Percentiles rank a stretch among this genome's conserved stretches.
Evolutionary conservation across 2,797 vertebrate genomes (phyloP).

Genomic region (Premnoplex brunnescens): DNA sequence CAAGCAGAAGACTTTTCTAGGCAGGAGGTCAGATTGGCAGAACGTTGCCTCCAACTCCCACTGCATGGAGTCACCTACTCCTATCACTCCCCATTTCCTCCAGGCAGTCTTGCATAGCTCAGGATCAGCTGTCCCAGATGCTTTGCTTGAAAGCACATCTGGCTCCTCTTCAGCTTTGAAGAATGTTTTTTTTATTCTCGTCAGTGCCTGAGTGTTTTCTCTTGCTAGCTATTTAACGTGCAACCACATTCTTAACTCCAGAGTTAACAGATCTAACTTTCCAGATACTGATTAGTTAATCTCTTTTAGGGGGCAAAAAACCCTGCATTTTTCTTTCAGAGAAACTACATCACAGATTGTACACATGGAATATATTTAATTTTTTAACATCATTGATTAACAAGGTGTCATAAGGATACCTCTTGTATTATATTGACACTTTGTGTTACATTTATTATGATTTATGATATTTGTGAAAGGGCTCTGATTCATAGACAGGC

Average conservation of each 20-base stretch:
- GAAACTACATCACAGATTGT: not conserved
- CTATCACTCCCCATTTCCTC: not conserved
- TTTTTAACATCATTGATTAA: slow-evolving; percentile 13
- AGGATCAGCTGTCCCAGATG: not conserved
- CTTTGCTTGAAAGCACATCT: not conserved
- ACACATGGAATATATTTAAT: not conserved
- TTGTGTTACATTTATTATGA: slow-evolving; percentile 3
- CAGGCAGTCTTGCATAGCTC: not conserved
- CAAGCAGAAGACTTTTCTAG: not conserved
- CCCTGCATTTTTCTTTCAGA: not conserved
- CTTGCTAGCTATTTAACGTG: not conserved
- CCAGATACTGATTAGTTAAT: not conserved
- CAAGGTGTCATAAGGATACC: not conserved
- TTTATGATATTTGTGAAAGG: not conserved
- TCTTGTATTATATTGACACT: not conserved
- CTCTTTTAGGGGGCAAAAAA: not conserved
- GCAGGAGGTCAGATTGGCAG: not conserved
- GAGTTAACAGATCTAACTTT: not conserved
- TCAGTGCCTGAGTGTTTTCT: not conserved
- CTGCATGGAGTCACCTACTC: not conserved
- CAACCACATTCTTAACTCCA: not conserved
- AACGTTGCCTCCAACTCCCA: not conserved
- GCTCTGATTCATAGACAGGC: not conserved
- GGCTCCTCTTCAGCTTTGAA: not conserved
- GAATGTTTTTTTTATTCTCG: not conserved